A percentile compares a stretch with the other conserved stretches of the same genome.
Conservation (phyloP, 1,140 invertebrate genomes). For the Trichonephila clavata region DNA sequence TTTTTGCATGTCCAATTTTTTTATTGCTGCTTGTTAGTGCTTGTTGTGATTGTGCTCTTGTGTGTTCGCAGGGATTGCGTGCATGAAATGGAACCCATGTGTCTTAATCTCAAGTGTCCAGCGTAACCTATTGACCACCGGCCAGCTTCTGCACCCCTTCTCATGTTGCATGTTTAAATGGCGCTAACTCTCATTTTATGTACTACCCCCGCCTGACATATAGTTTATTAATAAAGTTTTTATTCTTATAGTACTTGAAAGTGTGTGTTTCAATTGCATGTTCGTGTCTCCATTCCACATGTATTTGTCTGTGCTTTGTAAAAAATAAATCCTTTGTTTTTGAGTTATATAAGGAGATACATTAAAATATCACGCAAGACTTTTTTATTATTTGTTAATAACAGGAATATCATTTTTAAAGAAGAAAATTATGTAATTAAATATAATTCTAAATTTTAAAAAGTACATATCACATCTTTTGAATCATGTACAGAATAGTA, state of each 20-base stretch:
- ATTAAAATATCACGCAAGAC: too few species aligned
- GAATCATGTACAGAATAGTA: too few species aligned
- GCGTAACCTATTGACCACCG: slow-evolving; percentile 42
- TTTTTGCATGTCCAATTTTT: neutral
- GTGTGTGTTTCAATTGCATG: neutral
- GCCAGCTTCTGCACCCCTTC: neutral
- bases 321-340: neutral
- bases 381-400: too few species aligned
- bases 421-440: too few species aligned
- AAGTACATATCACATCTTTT: too few species aligned
- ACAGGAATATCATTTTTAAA: too few species aligned
- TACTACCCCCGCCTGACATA: slow-evolving; percentile 31
- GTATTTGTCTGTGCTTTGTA: neutral
- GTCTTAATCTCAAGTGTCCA: slow-evolving; percentile 23
- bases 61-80: slow-evolving; percentile 68
- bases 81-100: slow-evolving; percentile 34
- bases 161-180: slow-evolving; percentile 59
- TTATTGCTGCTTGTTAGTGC: slow-evolving; percentile 3
- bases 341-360: neutral
- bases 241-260: slow-evolving; percentile 21
- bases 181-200: slow-evolving; percentile 45
- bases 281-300: neutral
- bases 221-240: slow-evolving; percentile 61
- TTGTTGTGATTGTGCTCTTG: slow-evolving; percentile 28
- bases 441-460: too few species aligned